Conservation (phyloP, 2,888 invertebrate genomes). For the Augiades crinisus region DNA sequence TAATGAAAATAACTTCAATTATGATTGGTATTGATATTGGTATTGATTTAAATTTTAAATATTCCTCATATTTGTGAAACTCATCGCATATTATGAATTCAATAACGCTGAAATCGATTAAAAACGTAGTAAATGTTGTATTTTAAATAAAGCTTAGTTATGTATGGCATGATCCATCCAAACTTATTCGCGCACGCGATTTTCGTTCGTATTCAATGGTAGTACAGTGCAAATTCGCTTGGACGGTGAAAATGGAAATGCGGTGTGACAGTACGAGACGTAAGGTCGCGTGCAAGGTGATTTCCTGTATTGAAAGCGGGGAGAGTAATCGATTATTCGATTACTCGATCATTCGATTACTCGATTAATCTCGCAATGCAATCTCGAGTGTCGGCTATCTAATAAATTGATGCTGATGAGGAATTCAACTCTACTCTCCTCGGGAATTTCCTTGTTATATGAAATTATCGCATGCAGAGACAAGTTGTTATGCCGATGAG, state of each 20-base stretch:
- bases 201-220: slow-evolving; percentile 2
- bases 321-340: slow-evolving; percentile 27
- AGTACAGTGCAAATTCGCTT: slow-evolving; percentile 1
- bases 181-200: not conserved
- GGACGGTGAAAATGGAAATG: slow-evolving; percentile 5
- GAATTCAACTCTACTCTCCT: too few species aligned
- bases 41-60: too few species aligned
- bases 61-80: too few species aligned
- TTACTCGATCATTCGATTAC: not conserved
- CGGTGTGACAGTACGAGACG: not conserved
- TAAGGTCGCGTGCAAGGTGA: slow-evolving; percentile 36
- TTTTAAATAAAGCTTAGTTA: slow-evolving; percentile 2
- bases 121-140: too few species aligned
- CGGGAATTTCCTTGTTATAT: too few species aligned
- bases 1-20: too few species aligned
- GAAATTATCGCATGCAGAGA: too few species aligned
- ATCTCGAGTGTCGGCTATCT: slow-evolving; percentile 9
- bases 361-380: slow-evolving; percentile 14
- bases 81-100: too few species aligned
- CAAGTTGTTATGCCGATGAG: too few species aligned
- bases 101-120: too few species aligned
- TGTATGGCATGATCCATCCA: not conserved
- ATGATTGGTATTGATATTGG: too few species aligned
- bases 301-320: slow-evolving; percentile 33
- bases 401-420: too few species aligned